phyloP scores from a whole-genome alignment of 2,113 vertebrate species.

The Larimichthys crocea region DNA sequence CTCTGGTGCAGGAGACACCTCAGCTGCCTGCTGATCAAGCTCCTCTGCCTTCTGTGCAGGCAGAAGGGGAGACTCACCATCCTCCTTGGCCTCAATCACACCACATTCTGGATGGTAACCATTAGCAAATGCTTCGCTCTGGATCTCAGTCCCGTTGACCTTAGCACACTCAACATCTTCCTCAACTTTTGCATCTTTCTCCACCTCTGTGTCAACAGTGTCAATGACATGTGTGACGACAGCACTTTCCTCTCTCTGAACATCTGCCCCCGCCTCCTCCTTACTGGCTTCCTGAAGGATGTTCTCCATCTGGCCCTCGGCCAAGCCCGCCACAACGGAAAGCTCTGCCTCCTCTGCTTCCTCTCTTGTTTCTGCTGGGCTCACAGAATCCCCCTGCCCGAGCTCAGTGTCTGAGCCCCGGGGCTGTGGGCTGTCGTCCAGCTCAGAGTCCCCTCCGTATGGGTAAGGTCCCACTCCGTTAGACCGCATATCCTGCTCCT shows the following conservation, averaged over 20 bases:
- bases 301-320: constrained; percentile 95
- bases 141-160: constrained; percentile 25
- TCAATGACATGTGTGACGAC: not conserved
- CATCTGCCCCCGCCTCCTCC: constrained; percentile 86
- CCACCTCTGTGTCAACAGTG: constrained; percentile 33
- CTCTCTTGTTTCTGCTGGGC: not conserved
- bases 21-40: constrained; percentile 32
- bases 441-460: constrained; percentile 56
- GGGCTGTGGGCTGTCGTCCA: constrained; percentile 69
- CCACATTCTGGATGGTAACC: constrained; percentile 62
- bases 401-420: constrained; percentile 49
- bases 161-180: constrained; percentile 22
- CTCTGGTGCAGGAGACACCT: constrained; percentile 13
- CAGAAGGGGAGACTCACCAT: not conserved
- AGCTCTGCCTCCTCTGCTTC: constrained; percentile 86
- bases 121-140: constrained; percentile 37
- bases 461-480: constrained; percentile 60
- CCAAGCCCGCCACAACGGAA: constrained; percentile 90
- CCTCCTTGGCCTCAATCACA: constrained; percentile 6
- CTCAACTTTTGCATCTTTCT: constrained; percentile 9
- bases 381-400: constrained; percentile 16
- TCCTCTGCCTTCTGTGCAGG: constrained; percentile 37
- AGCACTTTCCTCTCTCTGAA: constrained; percentile 54
- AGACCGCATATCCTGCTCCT: constrained; percentile 72
- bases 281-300: constrained; percentile 95